A percentile compares a stretch with the other conserved stretches of the same genome.
These are phyloP conservation scores for Chiridota heheva DNA, from an alignment of 35 echinoderm and acorn worm genomes.

Conservation along the genomic window DNA sequence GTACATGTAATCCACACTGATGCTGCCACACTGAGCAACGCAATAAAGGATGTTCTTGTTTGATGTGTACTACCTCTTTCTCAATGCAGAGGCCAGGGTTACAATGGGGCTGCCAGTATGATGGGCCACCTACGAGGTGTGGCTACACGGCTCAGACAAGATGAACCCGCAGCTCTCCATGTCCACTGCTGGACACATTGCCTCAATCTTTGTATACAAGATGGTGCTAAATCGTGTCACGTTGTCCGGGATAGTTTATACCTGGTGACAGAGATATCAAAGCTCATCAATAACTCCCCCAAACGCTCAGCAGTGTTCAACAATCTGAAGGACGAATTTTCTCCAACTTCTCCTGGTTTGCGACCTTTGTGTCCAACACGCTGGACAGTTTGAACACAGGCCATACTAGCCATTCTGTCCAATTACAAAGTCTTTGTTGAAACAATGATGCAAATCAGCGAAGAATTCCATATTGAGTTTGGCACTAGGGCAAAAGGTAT, in stretches of 20 bases:
- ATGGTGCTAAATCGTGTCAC: not conserved
- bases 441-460: constrained; percentile 18
- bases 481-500: not conserved
- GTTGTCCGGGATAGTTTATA: constrained; percentile 1
- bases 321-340: not conserved
- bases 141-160: not conserved
- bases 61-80: constrained; percentile 19
- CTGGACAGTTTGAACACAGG: constrained; percentile 50
- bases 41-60: constrained; percentile 45
- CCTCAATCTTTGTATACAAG: constrained; percentile 48
- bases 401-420: constrained; percentile 24
- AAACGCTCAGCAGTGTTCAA: not conserved
- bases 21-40: not conserved
- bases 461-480: constrained; percentile 21
- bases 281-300: constrained; percentile 26
- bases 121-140: constrained; percentile 30
- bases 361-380: constrained; percentile 43
- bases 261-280: constrained; percentile 14
- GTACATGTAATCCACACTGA: constrained; percentile 6
- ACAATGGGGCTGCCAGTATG: constrained; percentile 44
- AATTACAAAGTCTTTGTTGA: constrained; percentile 24
- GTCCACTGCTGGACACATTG: constrained; percentile 46
- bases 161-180: constrained; percentile 29
- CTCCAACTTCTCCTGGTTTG: not conserved
- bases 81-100: constrained; percentile 42